Conservation (phyloP, 2,113 vertebrate species). For the Sylvia atricapilla region DNA sequence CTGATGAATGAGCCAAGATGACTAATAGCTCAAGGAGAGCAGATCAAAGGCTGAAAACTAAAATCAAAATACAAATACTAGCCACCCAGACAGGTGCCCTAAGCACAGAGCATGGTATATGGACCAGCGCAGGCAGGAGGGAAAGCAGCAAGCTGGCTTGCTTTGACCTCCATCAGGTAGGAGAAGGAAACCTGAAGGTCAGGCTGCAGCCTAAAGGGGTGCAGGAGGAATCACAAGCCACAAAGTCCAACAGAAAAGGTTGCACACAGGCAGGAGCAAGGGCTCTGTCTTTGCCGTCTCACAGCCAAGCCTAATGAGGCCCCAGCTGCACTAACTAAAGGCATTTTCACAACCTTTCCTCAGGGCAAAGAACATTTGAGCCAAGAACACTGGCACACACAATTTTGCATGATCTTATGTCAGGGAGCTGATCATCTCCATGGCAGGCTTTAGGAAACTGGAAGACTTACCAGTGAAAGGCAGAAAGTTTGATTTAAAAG, state of each 20-base stretch:
- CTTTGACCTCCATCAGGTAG: background rate
- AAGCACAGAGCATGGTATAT: background rate
- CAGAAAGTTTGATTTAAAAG: background rate
- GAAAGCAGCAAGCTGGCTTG: background rate
- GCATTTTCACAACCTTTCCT: background rate
- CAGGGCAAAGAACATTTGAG: background rate
- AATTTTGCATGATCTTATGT: rapidly evolving
- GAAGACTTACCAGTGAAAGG: background rate
- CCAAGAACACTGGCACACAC: background rate
- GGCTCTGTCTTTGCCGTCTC: background rate
- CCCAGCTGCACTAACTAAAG: background rate
- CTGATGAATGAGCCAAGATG: background rate
- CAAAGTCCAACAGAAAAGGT: background rate
- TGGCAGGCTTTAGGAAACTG: background rate
- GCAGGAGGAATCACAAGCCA: background rate
- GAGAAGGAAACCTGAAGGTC: background rate
- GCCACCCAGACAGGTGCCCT: background rate
- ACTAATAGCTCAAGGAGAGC: background rate
- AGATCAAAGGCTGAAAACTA: background rate
- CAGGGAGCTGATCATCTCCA: background rate
- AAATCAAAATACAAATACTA: background rate
- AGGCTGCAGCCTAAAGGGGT: background rate
- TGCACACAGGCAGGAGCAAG: background rate
- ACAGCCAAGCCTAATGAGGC: background rate
- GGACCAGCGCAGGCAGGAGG: background rate